Evolutionary conservation across 1,140 invertebrate species (phyloP), one percentile per base, ranked within the genome.

Genomic region (Hestina assimilis): DNA sequence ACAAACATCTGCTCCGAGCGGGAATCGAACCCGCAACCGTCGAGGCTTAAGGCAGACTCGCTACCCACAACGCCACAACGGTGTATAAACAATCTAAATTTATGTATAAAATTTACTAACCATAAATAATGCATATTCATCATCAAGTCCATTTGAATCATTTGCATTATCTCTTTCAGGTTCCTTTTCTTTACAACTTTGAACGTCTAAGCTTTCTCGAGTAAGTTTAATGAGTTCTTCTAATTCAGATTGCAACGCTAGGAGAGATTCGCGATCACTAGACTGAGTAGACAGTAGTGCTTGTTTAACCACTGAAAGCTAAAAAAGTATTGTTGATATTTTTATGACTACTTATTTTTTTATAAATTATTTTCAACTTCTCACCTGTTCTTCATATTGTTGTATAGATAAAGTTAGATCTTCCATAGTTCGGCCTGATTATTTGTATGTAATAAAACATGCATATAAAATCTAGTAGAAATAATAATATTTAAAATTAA

Each of bases 81-180:
- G n/a, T n/a, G n/a, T n/a, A n/a, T n/a, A n/a, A n/a, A n/a, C n/a
- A n/a, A n/a, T n/a, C n/a, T n/a, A n/a, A n/a, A n/a, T n/a, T n/a
- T n/a, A n/a, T n/a, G n/a, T n/a, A n/a, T n/a, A 17, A 14, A 7
- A 6, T 35, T 15, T 35, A 17, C 5, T 6, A 35, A 92, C 92
- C 89, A 93, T 92, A 73, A 95, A 94, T 35, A 93, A 80, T 23
- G 91, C 90, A 89, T 94, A 92, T 87, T 95, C 93, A 65, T 92
- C 90, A 59, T 91, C 92, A 46, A 93, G 75, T 42, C 69, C 69
- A 64, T 63, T 63, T 45, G 54, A 40, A 15, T 60, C 50, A 33
- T 12, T 28, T 14, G 24, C 41, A 58, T 63, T 57, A 29, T 62
- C 35, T 41, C 59, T 23, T 19, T 59, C 61, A 11, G 42, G 51